Percentiles rank a stretch among this genome's conserved stretches.
phyloP scores from a whole-genome alignment of 1,140 invertebrate genomes.

The Procambarus virginalis region DNA sequence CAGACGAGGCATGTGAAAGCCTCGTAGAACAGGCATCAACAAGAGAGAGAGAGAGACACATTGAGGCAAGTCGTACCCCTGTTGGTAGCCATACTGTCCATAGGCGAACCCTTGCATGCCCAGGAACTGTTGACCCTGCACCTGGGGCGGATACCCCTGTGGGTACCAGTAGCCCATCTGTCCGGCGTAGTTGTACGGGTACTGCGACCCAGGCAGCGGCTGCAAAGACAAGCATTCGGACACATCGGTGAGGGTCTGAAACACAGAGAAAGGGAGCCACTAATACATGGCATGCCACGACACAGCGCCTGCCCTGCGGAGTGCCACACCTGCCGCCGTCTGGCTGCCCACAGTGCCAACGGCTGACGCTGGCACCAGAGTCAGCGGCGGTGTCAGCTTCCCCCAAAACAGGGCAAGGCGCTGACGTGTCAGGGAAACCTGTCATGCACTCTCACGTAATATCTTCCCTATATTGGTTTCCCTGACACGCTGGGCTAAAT shows the following conservation, averaged over 20 bases:
- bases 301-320: not conserved
- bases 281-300: slow-evolving; percentile 40
- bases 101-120: slow-evolving; percentile 90
- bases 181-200: slow-evolving; percentile 78
- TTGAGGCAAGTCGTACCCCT: slow-evolving; percentile 78
- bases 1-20: not conserved
- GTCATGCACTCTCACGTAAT: not conserved
- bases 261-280: slow-evolving; percentile 56
- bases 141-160: slow-evolving; percentile 83
- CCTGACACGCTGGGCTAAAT: slow-evolving; percentile 12
- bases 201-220: slow-evolving; percentile 75
- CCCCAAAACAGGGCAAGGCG: not conserved
- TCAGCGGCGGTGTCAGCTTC: not conserved
- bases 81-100: slow-evolving; percentile 82
- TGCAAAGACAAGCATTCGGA: slow-evolving; percentile 70
- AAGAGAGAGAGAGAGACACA: no score
- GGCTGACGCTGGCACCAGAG: no score
- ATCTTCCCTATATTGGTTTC: not conserved
- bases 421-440: slow-evolving; percentile 36
- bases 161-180: slow-evolving; percentile 89
- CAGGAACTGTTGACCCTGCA: slow-evolving; percentile 87
- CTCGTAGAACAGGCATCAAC: not conserved
- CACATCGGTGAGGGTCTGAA: slow-evolving; percentile 70
- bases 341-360: no score
- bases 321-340: not conserved